Evolutionary conservation across 2,888 invertebrate species (phyloP).

Genomic region (Nymphalis c-album): DNA sequence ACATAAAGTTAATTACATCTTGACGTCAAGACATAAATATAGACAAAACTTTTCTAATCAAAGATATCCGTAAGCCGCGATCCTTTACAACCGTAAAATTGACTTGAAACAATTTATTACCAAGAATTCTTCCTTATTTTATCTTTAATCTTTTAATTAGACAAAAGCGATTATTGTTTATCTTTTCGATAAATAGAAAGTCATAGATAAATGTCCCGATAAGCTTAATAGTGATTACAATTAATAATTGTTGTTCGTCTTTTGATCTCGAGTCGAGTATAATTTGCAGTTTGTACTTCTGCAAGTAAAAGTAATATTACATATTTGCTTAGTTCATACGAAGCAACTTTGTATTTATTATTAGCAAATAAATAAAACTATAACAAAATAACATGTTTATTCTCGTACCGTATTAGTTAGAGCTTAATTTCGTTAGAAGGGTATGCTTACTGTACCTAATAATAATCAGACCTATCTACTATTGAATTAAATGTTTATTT

Average conservation of each 20-base stretch:
- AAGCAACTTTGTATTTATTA: not conserved
- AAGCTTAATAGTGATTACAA: constrained; percentile 11
- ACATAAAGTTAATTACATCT: not conserved
- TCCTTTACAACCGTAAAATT: constrained; percentile 18
- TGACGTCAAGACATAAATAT: not conserved
- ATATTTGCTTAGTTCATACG: too few relatives aligned
- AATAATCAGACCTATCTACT: too few relatives aligned
- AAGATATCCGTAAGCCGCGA: constrained; percentile 26
- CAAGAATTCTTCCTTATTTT: constrained; percentile 17
- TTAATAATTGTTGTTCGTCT: constrained; percentile 15
- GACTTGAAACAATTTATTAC: not conserved
- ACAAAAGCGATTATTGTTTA: constrained; percentile 28
- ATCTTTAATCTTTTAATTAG: constrained; percentile 12
- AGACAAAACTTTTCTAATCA: constrained; percentile 33
- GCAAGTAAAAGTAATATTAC: constrained; percentile 2
- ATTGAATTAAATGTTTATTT: too few relatives aligned
- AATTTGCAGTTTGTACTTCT: not conserved
- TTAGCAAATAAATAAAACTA: not conserved
- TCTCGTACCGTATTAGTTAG: too few relatives aligned
- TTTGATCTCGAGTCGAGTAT: not conserved
- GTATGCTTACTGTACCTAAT: too few relatives aligned
- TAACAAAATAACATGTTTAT: too few relatives aligned
- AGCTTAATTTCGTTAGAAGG: too few relatives aligned
- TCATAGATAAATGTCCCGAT: constrained; percentile 12
- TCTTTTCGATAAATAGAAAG: constrained; percentile 30